Conservation (phyloP, 2,113 vertebrate species). For the Mormoops blainvillei region DNA sequence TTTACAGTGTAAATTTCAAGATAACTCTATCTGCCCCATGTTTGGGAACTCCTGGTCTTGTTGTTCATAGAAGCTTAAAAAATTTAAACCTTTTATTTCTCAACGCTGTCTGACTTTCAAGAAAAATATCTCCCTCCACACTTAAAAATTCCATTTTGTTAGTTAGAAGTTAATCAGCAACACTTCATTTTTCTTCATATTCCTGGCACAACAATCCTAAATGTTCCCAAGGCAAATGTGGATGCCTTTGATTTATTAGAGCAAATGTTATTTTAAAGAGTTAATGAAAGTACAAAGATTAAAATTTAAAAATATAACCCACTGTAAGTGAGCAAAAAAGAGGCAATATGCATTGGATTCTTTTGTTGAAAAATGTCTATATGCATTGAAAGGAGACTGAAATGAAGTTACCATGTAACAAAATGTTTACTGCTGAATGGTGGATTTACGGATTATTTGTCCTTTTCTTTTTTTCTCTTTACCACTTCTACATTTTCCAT, state of each 20-base stretch:
- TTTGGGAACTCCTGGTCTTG: neutral
- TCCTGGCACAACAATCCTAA: neutral
- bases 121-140: neutral
- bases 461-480: neutral
- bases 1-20: neutral
- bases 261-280: slow-evolving; percentile 19
- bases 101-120: neutral
- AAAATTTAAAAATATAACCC: neutral
- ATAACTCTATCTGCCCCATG: neutral
- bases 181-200: neutral
- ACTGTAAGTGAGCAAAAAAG: neutral
- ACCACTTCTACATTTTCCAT: neutral
- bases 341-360: neutral
- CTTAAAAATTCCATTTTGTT: neutral
- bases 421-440: neutral
- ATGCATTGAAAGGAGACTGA: neutral
- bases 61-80: neutral
- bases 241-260: neutral
- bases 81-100: neutral
- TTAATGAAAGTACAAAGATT: neutral
- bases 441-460: neutral
- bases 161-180: neutral
- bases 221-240: neutral
- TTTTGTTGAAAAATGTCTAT: neutral
- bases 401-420: neutral